A percentile compares a stretch with the other conserved stretches of the same genome.
Conservation (phyloP, 2,113 vertebrate species). For the Verasper variegatus region DNA sequence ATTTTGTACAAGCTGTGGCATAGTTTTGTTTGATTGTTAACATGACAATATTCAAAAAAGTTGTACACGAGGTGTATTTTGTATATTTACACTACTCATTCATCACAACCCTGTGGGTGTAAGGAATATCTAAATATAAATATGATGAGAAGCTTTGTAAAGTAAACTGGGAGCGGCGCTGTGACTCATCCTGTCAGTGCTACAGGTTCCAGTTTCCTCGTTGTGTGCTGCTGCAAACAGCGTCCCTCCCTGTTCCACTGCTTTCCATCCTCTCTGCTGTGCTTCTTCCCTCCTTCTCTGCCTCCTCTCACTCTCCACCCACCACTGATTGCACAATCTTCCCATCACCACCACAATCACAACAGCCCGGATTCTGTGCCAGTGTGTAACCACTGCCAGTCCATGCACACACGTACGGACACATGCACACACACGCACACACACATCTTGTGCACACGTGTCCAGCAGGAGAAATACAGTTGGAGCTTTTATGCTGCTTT, state of each 20-base stretch:
- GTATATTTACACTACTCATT: too few relatives aligned
- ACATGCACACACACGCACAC: slow-evolving; percentile 46
- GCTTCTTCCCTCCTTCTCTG: slow-evolving; percentile 43
- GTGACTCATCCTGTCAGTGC: slow-evolving; percentile 9
- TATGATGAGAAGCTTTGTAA: too few relatives aligned
- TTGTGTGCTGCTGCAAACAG: slow-evolving; percentile 30
- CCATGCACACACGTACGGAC: slow-evolving; percentile 31
- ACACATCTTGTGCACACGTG: slow-evolving; percentile 43
- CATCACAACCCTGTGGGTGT: too few relatives aligned
- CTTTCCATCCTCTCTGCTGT: slow-evolving; percentile 36
- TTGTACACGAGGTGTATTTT: too few relatives aligned
- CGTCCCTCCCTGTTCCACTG: slow-evolving; percentile 41
- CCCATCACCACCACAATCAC: slow-evolving; percentile 69
- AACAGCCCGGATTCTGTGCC: slow-evolving; percentile 61
- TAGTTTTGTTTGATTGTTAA: too few relatives aligned
- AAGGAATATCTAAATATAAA: too few relatives aligned
- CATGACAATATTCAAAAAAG: too few relatives aligned
- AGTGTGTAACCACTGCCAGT: slow-evolving; percentile 54
- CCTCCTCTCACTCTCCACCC: slow-evolving; percentile 53
- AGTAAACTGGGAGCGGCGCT: neutral
- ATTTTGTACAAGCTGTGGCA: too few relatives aligned
- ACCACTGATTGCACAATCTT: slow-evolving; percentile 73
- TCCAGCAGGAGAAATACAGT: slow-evolving; percentile 79
- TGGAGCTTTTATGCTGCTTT: slow-evolving; percentile 83
- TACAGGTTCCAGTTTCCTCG: slow-evolving; percentile 46